Evolutionary conservation across 2,797 vertebrate genomes (phyloP), one percentile per base, ranked within the genome.

Genomic region (Oryzias dopingdopingensis): DNA sequence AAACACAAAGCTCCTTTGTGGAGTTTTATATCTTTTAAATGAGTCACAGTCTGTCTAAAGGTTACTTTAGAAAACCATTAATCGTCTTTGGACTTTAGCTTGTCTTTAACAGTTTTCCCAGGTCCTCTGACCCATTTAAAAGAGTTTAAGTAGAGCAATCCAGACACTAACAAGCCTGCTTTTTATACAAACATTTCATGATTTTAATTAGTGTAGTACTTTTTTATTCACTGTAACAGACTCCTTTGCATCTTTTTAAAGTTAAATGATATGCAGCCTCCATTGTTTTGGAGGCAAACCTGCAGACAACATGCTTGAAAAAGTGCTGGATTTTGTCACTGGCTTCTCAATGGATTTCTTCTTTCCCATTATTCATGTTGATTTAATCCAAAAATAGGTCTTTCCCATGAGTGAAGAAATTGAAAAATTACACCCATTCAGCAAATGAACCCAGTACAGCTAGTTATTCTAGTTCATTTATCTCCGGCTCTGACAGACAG

Each of bases 361-460:
- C 37, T 22, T 42, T 46, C 58, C 64, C 46, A 32, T 20, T 64
- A 43, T 48, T 7, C 53, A 17, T 5, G n/a, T 42, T 37, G 46
- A 67, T 42, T 67, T 49, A 49, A 26, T 22, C 17, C 46, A 56
- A 40, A 70, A 67, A 45, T 43, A 60, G 16, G 40, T 61, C 44
- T 68, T 49, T 4, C 42, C n/a, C 0, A 4, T 14, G 17, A 37
- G 52, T 20, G 43, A 62, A 41, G 60, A 54, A 70, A 64, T 70
- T 68, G 3, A 74, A 69, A 70, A 29, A 65, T 64, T 62, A 45
- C 72, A 52, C 37, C 29, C 58, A 57, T 65, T 81, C 69, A 59
- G 44, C 44, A 52, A 65, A 74, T 55, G 49, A 50, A 32, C 54
- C 59, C 49, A 52, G 41, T 14, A 14, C 51, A 55, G 57, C 24